Evolutionary conservation across 2,113 vertebrate genomes (phyloP).

Genomic region (Xiphophorus couchianus): DNA sequence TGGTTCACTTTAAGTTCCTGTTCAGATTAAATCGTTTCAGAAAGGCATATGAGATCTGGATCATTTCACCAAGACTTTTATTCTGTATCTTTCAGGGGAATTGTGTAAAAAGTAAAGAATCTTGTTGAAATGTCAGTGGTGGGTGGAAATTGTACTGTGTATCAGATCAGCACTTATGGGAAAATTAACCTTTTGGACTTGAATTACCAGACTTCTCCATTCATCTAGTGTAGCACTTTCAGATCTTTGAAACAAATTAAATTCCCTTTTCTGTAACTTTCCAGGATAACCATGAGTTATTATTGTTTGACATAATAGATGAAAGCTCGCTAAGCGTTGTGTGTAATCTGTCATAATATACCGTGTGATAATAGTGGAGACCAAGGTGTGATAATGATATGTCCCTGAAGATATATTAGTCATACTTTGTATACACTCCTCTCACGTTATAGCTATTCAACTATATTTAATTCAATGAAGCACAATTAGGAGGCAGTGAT

Average conservation of each 20-base stretch:
- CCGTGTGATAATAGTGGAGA: conserved; percentile 46
- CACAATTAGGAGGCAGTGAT: conserved; percentile 61
- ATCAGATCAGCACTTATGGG: conserved; percentile 49
- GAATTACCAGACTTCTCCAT: conserved; percentile 37
- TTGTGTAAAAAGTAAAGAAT: conserved; percentile 44
- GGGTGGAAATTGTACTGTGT: conserved; percentile 52
- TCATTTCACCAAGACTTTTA: not conserved
- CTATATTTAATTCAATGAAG: conserved; percentile 60
- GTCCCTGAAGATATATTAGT: conserved; percentile 62
- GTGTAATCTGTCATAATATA: conserved; percentile 67
- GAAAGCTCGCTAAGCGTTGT: conserved; percentile 41
- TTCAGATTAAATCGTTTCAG: not conserved
- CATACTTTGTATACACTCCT: conserved; percentile 66
- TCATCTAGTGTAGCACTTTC: conserved; percentile 27
- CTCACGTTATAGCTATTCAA: conserved; percentile 55
- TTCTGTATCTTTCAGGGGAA: conserved; percentile 7
- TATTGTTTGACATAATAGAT: conserved; percentile 49
- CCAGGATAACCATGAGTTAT: conserved; percentile 54
- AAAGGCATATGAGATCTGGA: not conserved
- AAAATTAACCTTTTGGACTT: conserved; percentile 62
- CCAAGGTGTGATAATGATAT: conserved; percentile 60
- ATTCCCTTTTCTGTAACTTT: conserved; percentile 32
- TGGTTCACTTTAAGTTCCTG: too few relatives aligned
- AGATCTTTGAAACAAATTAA: conserved; percentile 40
- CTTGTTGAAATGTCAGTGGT: conserved; percentile 56